Base-by-base conservation (phyloP, 2,113 vertebrate genomes). In the Lonchura striata region DNA sequence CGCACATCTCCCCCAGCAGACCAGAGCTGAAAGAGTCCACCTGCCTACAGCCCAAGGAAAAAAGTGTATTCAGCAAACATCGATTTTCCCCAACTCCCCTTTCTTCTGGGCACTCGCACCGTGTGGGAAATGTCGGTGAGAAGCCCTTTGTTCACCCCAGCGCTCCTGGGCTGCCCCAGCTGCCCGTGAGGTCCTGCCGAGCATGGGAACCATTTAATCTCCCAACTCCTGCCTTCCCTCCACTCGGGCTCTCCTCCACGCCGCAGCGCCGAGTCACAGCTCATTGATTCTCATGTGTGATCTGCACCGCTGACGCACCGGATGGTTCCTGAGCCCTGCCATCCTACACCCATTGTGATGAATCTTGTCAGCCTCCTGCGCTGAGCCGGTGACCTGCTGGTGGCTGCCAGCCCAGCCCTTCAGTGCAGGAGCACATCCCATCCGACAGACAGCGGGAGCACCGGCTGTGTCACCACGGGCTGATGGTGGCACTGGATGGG, bases 41-140 rank as follows among this genome's bases (percentile, higher is more conserved):
- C 92, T 91, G 82, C 78, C 86, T 24, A 54, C 21, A 68, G 10
- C 19, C 21, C 59, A 9, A 33, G 49, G 11, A 50, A 61, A 60
- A 75, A 85, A 44, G 46, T 3, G 7, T 63, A 56, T 59, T 83
- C 68, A 74, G 71, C 56, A 69, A 87, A 50, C 30, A 31, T 3
- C 0, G 7, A 13, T 80, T 80, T 82, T 53, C 15, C 42, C 50
- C 4, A 0, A 33, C 12, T 42, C 24, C 35, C 52, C n/a, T 82
- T 80, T 82, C 69, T 70, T 28, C 66, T 24, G 52, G 60, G 63
- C 69, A 80, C 46, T 80, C 82, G 27, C 35, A 14, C 30, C 1
- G 1, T 8, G 60, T 0, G 0, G 2, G 12, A 53, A 47, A 41
- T 0, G 6, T 13, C 0, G 1, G 54, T 10, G n/a, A 54, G 66